Evolutionary conservation across 2,888 invertebrate genomes (phyloP).

Genomic region (Aethes cnicana): DNA sequence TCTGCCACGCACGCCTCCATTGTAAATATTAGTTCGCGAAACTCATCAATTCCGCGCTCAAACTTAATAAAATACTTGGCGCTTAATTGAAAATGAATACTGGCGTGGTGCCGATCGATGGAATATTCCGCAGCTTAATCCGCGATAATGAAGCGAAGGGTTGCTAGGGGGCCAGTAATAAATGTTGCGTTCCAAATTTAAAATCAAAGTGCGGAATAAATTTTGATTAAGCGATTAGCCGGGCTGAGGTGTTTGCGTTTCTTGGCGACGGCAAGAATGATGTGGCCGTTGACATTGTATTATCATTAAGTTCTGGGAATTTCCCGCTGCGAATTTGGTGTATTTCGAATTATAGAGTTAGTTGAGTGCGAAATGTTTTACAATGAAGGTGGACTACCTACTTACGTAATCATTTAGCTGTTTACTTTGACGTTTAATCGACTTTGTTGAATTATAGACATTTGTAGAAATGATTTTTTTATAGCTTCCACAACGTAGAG

Average conservation of each 20-base stretch:
- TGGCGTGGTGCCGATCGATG: conserved; percentile 76
- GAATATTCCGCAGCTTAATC: conserved; percentile 82
- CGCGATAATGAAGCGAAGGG: conserved; percentile 82
- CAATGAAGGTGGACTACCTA: no score
- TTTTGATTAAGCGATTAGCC: conserved; percentile 82
- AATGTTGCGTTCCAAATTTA: conserved; percentile 82
- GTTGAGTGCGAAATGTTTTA: no score
- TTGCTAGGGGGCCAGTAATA: conserved; percentile 78
- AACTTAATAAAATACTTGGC: conserved; percentile 83
- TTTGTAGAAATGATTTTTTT: no score
- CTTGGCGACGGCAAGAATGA: conserved; percentile 48
- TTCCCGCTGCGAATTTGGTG: no score
- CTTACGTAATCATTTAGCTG: no score
- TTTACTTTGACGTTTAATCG: no score
- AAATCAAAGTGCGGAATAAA: conserved; percentile 83
- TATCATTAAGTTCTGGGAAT: no score
- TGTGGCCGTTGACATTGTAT: conserved; percentile 10
- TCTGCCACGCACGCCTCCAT: conserved; percentile 64
- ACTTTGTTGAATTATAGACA: no score
- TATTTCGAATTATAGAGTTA: no score
- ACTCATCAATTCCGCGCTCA: conserved; percentile 80
- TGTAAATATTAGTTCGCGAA: conserved; percentile 82
- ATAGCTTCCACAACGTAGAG: no score
- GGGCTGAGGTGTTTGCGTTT: conserved; percentile 72
- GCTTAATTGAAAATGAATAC: conserved; percentile 83